A percentile compares a stretch with the other conserved stretches of the same genome.
Evolutionary conservation across 2,888 invertebrate genomes (phyloP).

Genomic region (Acanthosepion lycidas): DNA sequence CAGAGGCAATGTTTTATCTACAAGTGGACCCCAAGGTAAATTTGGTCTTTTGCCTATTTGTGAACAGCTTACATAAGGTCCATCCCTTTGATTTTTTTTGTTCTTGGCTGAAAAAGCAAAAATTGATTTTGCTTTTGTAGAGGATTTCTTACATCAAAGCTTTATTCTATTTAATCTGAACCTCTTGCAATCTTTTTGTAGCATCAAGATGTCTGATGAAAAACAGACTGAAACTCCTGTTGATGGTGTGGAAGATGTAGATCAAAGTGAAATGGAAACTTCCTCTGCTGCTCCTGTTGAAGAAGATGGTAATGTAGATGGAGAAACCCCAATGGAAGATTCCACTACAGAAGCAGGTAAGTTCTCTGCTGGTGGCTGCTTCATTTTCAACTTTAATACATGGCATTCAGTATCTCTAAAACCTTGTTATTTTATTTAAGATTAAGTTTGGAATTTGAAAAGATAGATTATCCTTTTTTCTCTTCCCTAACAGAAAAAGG

Average conservation of each 20-base stretch:
- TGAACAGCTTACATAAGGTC: too few species aligned
- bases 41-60: too few species aligned
- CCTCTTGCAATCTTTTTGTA: background rate
- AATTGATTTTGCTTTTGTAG: too few species aligned
- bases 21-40: too few species aligned
- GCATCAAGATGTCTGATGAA: conserved; percentile 35
- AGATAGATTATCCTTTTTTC: background rate
- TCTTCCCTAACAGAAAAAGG: background rate
- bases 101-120: too few species aligned
- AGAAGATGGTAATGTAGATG: conserved; percentile 23
- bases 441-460: background rate
- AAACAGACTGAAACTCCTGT: background rate
- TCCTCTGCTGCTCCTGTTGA: background rate
- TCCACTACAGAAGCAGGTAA: background rate
- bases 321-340: conserved; percentile 42
- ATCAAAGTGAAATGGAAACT: conserved; percentile 1
- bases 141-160: too few species aligned
- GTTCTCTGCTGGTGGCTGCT: background rate
- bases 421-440: too few species aligned
- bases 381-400: too few species aligned
- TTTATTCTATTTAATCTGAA: too few species aligned
- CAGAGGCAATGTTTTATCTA: too few species aligned
- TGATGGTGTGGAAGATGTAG: background rate
- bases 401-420: too few species aligned
- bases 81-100: too few species aligned